Percentiles rank a stretch among this genome's conserved stretches.
phyloP scores from a whole-genome alignment of 2,113 vertebrate species.

The Erythrocercus mccallii region DNA sequence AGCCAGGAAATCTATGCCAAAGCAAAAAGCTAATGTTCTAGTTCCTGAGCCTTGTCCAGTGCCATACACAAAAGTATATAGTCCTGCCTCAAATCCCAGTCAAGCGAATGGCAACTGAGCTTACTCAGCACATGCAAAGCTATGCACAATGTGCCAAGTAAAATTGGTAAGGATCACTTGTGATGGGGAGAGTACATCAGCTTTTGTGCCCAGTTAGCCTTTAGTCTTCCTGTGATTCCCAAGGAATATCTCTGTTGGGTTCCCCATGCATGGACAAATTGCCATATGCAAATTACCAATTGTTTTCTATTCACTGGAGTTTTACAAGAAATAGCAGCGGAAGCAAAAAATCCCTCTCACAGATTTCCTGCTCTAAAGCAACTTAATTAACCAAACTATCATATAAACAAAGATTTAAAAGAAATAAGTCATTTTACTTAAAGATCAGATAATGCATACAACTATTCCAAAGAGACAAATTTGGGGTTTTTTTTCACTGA shows the following conservation, averaged over 20 bases:
- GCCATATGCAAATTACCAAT: not conserved
- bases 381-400: not conserved
- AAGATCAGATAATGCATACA: not conserved
- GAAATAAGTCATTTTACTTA: not conserved
- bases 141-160: not conserved
- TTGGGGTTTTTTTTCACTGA: not conserved
- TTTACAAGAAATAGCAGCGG: not conserved
- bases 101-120: not conserved
- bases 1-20: constrained; percentile 58
- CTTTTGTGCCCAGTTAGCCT: not conserved
- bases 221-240: not conserved
- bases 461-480: not conserved
- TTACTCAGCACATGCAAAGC: constrained; percentile 17
- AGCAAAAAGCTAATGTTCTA: constrained; percentile 55
- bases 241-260: not conserved
- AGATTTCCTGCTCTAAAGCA: not conserved
- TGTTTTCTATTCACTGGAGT: not conserved
- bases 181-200: not conserved
- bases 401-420: not conserved
- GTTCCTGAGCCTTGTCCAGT: constrained; percentile 25
- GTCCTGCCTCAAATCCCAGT: not conserved
- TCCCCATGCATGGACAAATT: not conserved
- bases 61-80: constrained; percentile 35
- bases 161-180: not conserved
- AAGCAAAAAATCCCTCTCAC: not conserved